These are phyloP conservation scores for Halichoeres trimaculatus DNA, from an alignment of 2,113 vertebrate genomes.

Conservation along the genomic window DNA sequence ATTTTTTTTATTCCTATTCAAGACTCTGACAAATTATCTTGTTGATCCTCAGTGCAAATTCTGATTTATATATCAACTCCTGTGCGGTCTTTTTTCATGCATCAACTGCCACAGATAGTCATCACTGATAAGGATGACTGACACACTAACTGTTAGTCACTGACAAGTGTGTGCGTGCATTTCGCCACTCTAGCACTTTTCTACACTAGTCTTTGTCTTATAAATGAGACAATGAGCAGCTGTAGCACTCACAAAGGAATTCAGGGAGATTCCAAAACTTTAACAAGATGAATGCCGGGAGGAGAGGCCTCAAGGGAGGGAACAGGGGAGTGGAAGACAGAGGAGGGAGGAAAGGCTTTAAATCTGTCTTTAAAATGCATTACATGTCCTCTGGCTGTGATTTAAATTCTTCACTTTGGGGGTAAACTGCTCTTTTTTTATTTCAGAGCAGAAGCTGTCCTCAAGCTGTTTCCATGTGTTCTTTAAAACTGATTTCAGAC, in stretches of 20 bases:
- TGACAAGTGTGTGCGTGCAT: constrained; percentile 12
- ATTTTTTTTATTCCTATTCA: no score
- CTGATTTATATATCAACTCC: not conserved
- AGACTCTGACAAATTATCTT: no score
- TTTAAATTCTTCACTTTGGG: constrained; percentile 2
- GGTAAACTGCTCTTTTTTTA: not conserved
- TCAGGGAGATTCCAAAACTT: constrained; percentile 74
- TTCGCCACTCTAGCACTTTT: constrained; percentile 45
- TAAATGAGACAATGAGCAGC: constrained; percentile 60
- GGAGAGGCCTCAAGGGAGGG: constrained; percentile 51
- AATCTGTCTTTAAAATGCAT: constrained; percentile 23
- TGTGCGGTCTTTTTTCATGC: not conserved
- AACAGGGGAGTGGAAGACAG: constrained; percentile 41
- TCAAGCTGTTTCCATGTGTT: not conserved
- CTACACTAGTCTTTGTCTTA: constrained; percentile 38
- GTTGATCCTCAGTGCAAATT: no score
- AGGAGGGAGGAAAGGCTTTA: constrained; percentile 20
- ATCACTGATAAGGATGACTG: no score
- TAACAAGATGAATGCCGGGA: constrained; percentile 41
- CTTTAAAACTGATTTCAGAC: constrained; percentile 9
- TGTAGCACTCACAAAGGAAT: constrained; percentile 54
- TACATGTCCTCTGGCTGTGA: constrained; percentile 28
- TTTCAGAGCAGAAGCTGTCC: not conserved
- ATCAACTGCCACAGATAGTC: no score
- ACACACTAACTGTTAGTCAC: not conserved